Percentiles rank a stretch among this genome's conserved stretches.
Conservation (phyloP, 2,797 vertebrate genomes). For the Triplophysa bombifrons region DNA sequence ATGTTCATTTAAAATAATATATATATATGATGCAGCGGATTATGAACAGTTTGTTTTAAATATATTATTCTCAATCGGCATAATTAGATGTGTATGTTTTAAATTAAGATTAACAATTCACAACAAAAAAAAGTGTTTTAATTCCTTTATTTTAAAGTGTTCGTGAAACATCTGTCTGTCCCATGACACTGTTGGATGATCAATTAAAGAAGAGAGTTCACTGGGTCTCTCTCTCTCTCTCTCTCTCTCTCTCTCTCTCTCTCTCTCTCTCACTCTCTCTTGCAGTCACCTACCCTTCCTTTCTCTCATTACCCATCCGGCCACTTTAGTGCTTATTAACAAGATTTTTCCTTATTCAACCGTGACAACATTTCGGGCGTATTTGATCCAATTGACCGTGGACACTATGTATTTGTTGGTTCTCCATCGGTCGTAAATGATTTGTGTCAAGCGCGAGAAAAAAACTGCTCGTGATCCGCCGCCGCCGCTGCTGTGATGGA, state of each 20-base stretch:
- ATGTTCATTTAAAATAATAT: not conserved
- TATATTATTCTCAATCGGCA: not conserved
- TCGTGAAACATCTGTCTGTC: constrained; percentile 8
- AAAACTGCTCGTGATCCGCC: constrained; percentile 32
- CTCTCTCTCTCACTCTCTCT: constrained; percentile 29
- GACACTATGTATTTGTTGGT: constrained; percentile 19
- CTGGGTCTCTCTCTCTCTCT: constrained; percentile 21
- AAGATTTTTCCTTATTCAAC: not conserved
- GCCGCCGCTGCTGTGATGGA: constrained; percentile 53
- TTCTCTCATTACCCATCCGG: constrained; percentile 10
- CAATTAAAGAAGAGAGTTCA: constrained; percentile 13
- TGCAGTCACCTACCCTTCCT: constrained; percentile 4
- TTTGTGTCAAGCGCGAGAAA: constrained; percentile 34
- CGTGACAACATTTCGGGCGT: constrained; percentile 32
- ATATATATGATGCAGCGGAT: no score
- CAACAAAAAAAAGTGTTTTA: not conserved
- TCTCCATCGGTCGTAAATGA: constrained; percentile 39
- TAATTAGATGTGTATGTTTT: no score
- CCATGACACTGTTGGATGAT: constrained; percentile 15
- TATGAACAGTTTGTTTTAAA: not conserved
- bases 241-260: constrained; percentile 28
- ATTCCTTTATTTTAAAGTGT: not conserved
- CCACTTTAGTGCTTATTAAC: constrained; percentile 6
- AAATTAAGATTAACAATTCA: no score
- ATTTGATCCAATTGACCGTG: not conserved